Evolutionary conservation across 2,888 invertebrate species (phyloP), one percentile per base, ranked within the genome.

Genomic region (Atherix ibis): DNA sequence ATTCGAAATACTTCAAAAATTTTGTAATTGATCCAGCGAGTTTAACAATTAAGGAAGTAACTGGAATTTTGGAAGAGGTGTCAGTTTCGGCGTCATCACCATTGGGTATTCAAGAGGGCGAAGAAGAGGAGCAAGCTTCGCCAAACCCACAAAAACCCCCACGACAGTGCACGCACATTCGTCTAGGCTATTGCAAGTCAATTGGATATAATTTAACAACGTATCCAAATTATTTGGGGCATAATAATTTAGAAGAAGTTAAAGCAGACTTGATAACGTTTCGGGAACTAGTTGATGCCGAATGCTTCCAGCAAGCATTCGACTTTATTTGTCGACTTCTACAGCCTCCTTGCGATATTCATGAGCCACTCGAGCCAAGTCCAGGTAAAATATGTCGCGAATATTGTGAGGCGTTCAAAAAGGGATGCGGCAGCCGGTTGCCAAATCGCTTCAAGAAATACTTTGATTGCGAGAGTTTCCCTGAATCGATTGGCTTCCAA

Each of bases 321-420:
- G 87, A 91, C 50, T 88, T 89, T 51, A 74, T 91, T 5, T 91
- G 91, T 50, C 79, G 82, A 49, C 67, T 85, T 40, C 62, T 89
- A 29, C 89, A 89, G 54, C 88, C 89, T 0, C 71, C 76, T 0
- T 89, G 89, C 52, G 66, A 70, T 17, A 59, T 77, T 37, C 64
- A 77, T 38, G 65, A 77, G 12, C 80, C 84, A 0, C 40, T 52
- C 12, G 53, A 57, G 37, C 58, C 59, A n/a, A 48, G 51, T 2
- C 48, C 56, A 1, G 56, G 56, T 2, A 34, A 48, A 5, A 54
- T 62, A 27, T 89, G 89, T 47, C 71, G 80, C 19, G 76, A 80
- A 44, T 88, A 85, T 56, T 89, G 89, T 56, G 70, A 79, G 40
- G 76, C 82, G 34, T 88, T 89, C 54, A 76, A 81, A 70, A 66